These are phyloP conservation scores for Oenanthe melanoleuca DNA, from an alignment of 2,113 vertebrate species.

Conservation along the genomic window DNA sequence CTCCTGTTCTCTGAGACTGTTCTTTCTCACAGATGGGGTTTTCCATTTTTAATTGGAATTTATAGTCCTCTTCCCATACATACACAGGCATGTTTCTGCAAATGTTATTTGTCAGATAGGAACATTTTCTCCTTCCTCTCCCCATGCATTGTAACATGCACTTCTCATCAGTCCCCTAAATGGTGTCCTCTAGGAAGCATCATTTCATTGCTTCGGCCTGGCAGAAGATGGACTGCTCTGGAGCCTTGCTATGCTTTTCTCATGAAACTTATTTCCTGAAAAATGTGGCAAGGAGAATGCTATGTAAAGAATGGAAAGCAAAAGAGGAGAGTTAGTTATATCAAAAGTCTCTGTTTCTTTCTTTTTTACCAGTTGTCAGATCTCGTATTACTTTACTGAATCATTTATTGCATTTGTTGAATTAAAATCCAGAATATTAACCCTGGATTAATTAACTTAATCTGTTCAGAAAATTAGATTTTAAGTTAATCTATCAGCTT, in stretches of 20 bases:
- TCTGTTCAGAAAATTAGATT: not conserved
- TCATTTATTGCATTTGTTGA: not conserved
- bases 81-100: not conserved
- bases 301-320: not conserved
- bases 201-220: conserved; percentile 52
- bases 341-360: not conserved
- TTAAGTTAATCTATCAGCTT: not conserved
- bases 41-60: not conserved
- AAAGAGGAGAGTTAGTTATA: not conserved
- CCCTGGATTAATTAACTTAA: not conserved
- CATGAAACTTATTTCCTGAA: not conserved
- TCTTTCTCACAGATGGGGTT: not conserved
- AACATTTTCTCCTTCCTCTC: conserved; percentile 21
- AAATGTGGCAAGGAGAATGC: not conserved
- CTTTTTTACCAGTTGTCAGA: not conserved
- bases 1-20: not conserved
- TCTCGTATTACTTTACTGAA: not conserved
- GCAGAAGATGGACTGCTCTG: conserved; percentile 38
- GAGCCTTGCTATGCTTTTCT: not conserved
- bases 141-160: conserved; percentile 10
- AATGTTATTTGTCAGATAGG: not conserved
- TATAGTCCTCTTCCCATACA: not conserved
- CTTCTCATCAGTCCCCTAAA: not conserved
- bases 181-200: conserved; percentile 2
- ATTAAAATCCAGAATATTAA: not conserved